Evolutionary conservation across 37 sponge, comb jelly and placozoan species (phyloP), one percentile per base, ranked within the genome.

Genomic region (Cliona cf. orientalis): DNA sequence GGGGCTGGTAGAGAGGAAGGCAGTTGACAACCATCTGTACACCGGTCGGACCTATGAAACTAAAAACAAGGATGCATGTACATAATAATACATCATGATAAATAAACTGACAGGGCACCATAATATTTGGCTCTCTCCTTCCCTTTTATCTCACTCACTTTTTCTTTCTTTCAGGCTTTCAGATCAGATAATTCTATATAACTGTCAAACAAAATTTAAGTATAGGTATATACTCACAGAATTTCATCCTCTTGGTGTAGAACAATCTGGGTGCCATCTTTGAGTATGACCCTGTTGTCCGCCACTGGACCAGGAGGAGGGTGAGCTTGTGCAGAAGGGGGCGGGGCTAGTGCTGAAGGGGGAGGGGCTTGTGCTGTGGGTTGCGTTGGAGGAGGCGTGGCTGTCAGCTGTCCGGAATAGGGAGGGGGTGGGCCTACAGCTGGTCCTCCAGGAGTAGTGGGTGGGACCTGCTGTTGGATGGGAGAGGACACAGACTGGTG

Each of bases 11-110:
- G 7, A 90, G 75, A 1, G 90, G 90, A 46, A 90, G 75, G 33
- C 85, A 90, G 76, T 83, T 90, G 26, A 84, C 41, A 1, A 84
- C 74, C 83, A 90, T 90, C 35, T 74, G 41, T 17, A 71, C 45
- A n/a, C 80, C 90, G 21, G 35, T 79, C 1, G 90, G 90, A 35
- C 90, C 90, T n/a, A 74, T 55, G 43, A 90, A 90, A 46, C 89
- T 88, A 37, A 23, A 76, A 36, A 34, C 26, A 61, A 21, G n/a
- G 14, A 49, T 14, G 14, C 53, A 49, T 14, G 14, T 14, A 49
- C 53, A 49, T 14, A 49, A 9, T 25, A 11, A 61, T 28, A 72
- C 32, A 11, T 6, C 11, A 6, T 19, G 3, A 49, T 32, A 61
- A 21, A 61, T 28, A 26, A 6, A 61, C 22, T n/a, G 6, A n/a